Evolutionary conservation across 1,140 invertebrate species (phyloP).

Genomic region (Drosophila truncata): DNA sequence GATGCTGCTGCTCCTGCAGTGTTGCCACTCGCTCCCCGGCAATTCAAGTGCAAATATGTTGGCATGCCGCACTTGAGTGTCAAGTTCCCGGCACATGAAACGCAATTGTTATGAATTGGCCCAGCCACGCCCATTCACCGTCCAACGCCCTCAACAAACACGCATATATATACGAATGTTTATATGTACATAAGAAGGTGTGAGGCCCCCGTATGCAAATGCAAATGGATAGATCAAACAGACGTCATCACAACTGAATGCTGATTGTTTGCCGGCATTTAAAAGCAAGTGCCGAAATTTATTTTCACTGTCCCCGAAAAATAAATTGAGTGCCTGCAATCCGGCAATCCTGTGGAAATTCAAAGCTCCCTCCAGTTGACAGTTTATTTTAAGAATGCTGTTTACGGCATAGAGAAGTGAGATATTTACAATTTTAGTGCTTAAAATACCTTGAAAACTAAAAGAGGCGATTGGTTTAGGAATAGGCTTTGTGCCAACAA

Average conservation of each 20-base stretch:
- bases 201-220: constrained; percentile 42
- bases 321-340: constrained; percentile 45
- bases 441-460: background rate
- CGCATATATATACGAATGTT: background rate
- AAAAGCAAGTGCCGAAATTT: constrained; percentile 60
- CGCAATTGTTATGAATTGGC: constrained; percentile 80
- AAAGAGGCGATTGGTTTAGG: background rate
- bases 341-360: constrained; percentile 2
- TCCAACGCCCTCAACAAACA: constrained; percentile 15
- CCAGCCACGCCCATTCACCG: constrained; percentile 17
- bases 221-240: constrained; percentile 65
- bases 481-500: background rate
- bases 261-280: constrained; percentile 63
- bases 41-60: constrained; percentile 81
- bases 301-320: constrained; percentile 38
- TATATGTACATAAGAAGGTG: constrained; percentile 25
- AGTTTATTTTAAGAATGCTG: constrained; percentile 29
- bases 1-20: constrained; percentile 49
- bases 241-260: constrained; percentile 53
- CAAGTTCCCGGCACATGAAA: constrained; percentile 75
- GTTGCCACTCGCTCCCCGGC: constrained; percentile 46
- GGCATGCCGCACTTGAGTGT: constrained; percentile 77
- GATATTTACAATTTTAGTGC: background rate
- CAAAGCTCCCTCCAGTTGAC: background rate
- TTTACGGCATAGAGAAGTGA: constrained; percentile 19